These are phyloP conservation scores for Cephalopachus bancanus DNA, from an alignment of 2,797 vertebrate genomes.

Conservation along the genomic window DNA sequence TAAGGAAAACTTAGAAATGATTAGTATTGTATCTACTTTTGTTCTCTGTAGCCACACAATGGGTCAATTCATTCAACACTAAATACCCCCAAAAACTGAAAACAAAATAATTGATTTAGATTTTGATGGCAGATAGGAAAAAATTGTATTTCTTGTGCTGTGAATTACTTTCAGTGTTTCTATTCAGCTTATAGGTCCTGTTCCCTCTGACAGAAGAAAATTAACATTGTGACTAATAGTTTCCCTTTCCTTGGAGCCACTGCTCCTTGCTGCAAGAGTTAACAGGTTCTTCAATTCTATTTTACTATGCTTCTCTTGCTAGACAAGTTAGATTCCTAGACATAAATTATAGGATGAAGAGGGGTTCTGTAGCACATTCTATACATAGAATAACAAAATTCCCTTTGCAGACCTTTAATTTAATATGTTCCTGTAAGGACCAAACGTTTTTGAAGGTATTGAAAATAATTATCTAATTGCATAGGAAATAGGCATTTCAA, in stretches of 20 bases:
- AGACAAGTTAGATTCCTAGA: not conserved
- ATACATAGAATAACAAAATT: not conserved
- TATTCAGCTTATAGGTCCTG: not conserved
- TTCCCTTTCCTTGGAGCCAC: not conserved
- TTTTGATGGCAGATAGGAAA: not conserved
- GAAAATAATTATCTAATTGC: not conserved
- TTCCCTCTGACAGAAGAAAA: not conserved
- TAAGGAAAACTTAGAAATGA: conserved; percentile 5
- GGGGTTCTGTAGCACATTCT: not conserved
- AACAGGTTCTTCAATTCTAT: not conserved
- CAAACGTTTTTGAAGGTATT: not conserved
- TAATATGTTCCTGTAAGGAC: not conserved
- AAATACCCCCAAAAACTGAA: conserved; percentile 12
- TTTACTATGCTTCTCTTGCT: not conserved
- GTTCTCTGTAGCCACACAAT: not conserved
- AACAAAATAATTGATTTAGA: conserved; percentile 9
- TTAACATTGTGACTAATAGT: not conserved
- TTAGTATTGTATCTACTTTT: not conserved
- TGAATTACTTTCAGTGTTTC: not conserved
- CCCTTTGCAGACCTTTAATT: not conserved
- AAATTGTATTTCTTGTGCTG: not conserved
- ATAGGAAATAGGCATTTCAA: not conserved
- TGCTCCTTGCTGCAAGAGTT: not conserved
- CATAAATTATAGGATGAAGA: not conserved
- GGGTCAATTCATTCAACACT: conserved; percentile 7